These are phyloP conservation scores for Parapsyche elsis DNA, from an alignment of 1,140 invertebrate genomes.

Conservation along the genomic window DNA sequence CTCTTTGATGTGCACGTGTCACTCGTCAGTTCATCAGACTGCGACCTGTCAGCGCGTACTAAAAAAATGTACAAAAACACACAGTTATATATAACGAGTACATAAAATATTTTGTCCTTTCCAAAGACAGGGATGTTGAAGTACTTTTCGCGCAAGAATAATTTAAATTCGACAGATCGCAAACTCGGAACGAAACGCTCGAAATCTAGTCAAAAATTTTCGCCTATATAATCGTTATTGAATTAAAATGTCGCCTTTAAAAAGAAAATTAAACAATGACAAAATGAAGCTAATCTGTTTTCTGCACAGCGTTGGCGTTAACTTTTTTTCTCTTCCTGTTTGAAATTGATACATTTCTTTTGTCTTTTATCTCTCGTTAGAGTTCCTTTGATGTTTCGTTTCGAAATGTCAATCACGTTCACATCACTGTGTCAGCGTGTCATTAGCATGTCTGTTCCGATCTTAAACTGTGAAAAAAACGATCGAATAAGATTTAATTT, in stretches of 20 bases:
- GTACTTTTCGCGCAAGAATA: no score
- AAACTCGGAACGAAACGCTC: background rate
- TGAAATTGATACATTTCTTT: background rate
- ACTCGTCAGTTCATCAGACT: no score
- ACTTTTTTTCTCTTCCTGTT: background rate
- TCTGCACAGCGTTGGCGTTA: no score
- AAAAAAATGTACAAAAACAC: no score
- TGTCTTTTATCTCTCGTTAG: background rate
- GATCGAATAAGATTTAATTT: no score
- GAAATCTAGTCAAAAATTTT: background rate
- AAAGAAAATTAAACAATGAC: background rate
- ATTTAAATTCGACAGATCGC: background rate
- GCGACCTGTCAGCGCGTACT: no score
- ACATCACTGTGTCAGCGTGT: background rate
- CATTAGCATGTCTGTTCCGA: no score
- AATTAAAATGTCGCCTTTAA: background rate
- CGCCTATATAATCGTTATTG: background rate
- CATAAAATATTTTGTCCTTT: no score
- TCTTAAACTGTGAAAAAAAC: no score
- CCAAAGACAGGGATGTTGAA: no score
- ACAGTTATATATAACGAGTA: no score
- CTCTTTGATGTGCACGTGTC: no score
- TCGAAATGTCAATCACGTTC: background rate
- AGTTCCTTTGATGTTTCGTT: conserved; percentile 16
- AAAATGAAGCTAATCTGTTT: background rate